phyloP scores from a whole-genome alignment of 2,888 invertebrate genomes.

The Endotricha flammealis region DNA sequence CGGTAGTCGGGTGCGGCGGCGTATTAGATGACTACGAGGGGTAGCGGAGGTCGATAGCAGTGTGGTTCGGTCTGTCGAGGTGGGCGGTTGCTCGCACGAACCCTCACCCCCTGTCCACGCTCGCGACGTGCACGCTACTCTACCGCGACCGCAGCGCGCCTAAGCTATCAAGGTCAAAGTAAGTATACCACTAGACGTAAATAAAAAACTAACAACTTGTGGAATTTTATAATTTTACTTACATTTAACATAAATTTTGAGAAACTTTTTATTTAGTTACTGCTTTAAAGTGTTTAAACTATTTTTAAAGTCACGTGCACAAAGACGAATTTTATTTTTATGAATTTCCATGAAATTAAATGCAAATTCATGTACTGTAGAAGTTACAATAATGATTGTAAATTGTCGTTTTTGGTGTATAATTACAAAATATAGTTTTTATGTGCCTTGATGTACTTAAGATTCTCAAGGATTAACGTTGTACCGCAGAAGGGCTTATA shows the following conservation, averaged over 20 bases:
- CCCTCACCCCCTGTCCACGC: slow-evolving; percentile 25
- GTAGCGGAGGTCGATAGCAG: slow-evolving; percentile 67
- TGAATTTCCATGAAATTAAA: no score
- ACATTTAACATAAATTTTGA: neutral
- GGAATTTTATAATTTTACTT: neutral
- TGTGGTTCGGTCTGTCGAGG: slow-evolving; percentile 41
- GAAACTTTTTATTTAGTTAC: no score
- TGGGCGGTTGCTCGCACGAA: slow-evolving; percentile 36
- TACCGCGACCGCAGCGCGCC: neutral
- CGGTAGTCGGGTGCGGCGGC: slow-evolving; percentile 52
- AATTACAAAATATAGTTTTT: no score
- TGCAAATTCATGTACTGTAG: no score
- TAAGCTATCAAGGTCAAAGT: slow-evolving; percentile 2
- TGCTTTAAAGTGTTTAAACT: neutral
- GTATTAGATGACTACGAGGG: slow-evolving; percentile 35
- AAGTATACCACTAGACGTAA: slow-evolving; percentile 1
- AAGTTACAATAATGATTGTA: no score
- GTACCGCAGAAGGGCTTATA: no score
- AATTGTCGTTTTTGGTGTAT: no score
- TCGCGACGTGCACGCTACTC: slow-evolving; percentile 19
- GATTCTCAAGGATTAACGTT: no score
- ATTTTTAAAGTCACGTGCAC: neutral
- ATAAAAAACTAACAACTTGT: neutral
- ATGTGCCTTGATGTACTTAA: no score
- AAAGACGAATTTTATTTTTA: neutral